Conservation (phyloP, 1,140 invertebrate species). For the Drosophila kanapiae region DNA sequence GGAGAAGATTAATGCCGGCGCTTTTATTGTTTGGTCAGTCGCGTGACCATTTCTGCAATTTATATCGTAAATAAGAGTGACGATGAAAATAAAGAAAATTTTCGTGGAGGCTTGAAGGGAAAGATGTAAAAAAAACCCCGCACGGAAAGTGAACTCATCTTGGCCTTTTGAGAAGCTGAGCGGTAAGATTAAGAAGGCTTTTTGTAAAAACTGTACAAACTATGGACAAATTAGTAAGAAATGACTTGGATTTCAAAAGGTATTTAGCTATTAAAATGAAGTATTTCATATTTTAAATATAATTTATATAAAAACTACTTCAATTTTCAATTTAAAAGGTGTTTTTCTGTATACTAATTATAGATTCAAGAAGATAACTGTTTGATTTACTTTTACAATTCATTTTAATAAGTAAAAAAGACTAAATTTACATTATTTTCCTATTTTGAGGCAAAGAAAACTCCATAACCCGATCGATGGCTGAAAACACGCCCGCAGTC, state of each 20-base stretch:
- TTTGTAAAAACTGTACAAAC: too few relatives aligned
- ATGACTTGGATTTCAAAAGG: too few relatives aligned
- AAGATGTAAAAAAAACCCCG: slow-evolving; percentile 39
- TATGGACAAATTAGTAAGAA: too few relatives aligned
- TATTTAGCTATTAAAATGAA: too few relatives aligned
- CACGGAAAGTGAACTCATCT: slow-evolving; percentile 14
- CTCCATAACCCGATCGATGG: not conserved
- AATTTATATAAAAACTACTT: too few relatives aligned
- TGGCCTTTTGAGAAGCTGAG: not conserved
- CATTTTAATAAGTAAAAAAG: too few relatives aligned
- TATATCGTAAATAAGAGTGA: slow-evolving; percentile 79
- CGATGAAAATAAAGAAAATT: slow-evolving; percentile 35
- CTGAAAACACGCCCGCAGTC: not conserved
- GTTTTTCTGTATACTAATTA: too few relatives aligned
- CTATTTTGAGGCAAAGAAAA: not conserved
- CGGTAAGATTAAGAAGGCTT: not conserved
- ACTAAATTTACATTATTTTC: not conserved
- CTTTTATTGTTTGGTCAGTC: slow-evolving; percentile 82
- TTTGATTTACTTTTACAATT: too few relatives aligned
- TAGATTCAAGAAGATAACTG: too few relatives aligned
- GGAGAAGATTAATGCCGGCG: slow-evolving; percentile 73
- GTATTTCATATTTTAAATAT: too few relatives aligned
- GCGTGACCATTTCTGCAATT: slow-evolving; percentile 72
- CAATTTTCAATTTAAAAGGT: too few relatives aligned
- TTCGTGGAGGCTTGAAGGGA: not conserved